These are phyloP conservation scores for Ptychoptera contaminata DNA, from an alignment of 2,888 invertebrate genomes.

Conservation along the genomic window DNA sequence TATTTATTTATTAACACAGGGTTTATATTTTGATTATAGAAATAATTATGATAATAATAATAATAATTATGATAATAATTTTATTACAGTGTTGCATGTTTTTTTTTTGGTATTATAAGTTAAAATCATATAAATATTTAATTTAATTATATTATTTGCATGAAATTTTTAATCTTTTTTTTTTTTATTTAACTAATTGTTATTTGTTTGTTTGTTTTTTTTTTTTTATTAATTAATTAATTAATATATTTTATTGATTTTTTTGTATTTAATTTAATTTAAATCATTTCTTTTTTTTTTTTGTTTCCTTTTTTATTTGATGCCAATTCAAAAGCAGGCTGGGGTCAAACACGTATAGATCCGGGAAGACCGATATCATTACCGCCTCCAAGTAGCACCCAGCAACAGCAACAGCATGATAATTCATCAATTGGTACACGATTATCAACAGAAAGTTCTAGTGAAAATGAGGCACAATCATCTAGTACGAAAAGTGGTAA, in stretches of 20 bases:
- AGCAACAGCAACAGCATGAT: conserved; percentile 9
- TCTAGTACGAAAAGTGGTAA: conserved; percentile 25
- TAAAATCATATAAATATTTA: no score
- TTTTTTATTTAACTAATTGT: background rate
- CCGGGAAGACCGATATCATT: conserved; percentile 25
- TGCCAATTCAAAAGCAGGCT: conserved; percentile 19
- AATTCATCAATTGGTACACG: conserved; percentile 24
- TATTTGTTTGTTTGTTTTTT: no score
- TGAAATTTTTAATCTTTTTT: background rate
- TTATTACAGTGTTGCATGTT: no score
- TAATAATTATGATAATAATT: no score
- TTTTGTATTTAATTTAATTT: background rate
- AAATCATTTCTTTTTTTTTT: background rate
- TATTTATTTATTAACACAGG: no score
- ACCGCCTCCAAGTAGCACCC: background rate
- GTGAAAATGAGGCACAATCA: conserved; percentile 32
- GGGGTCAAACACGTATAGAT: conserved; percentile 28
- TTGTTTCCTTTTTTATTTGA: background rate
- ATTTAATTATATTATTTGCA: no score
- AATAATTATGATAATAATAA: no score
- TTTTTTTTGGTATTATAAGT: no score
- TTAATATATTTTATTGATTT: no score
- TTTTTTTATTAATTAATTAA: no score
- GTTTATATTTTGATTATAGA: no score
- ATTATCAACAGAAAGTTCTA: conserved; percentile 29